Evolutionary conservation across 1,140 invertebrate genomes (phyloP), one percentile per base, ranked within the genome.

Genomic region (Anadara kagoshimensis): DNA sequence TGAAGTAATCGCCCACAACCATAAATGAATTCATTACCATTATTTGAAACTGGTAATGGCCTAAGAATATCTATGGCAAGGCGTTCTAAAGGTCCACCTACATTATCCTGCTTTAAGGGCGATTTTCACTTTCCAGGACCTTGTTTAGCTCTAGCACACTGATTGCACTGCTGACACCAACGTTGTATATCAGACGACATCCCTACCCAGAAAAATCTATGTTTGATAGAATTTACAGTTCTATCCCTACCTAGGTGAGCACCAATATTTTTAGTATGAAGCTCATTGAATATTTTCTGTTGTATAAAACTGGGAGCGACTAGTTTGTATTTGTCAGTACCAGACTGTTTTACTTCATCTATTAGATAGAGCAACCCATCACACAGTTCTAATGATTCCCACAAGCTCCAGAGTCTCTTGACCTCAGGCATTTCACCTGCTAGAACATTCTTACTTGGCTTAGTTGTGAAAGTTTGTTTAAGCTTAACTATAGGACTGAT

Each of bases 11-110:
- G 0, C 73, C 61, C 7, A 81, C n/a, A 0, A 84, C 84, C 4
- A 87, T 67, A 18, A n/a, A 87, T 73, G 51, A 79, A 82, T 20
- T 70, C 61, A 65, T 85, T 87, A 0, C 73, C 44, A 56, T 64
- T 45, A 5, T 57, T 24, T 0, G 64, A 64, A 8, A 61, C n/a
- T 44, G 58, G 53, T 5, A 69, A 29, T 8, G 56, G 58, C 11
- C 63, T 68, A n/a, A 70, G 24, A 44, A 80, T 80, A 47, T 78
- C 71, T 1, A 75, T 29, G 1, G 76, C 72, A 11, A 71, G 58
- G 1, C 56, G 20, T 29, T 70, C 51, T 5, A 76, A 18, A 2
- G 74, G 62, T 26, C 8, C 12, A 11, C 59, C 7, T 7, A 69
- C 51, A 20, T 54, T 26, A 49, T 45, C 53, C 44, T 67, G 75